phyloP scores from a whole-genome alignment of 1,140 invertebrate genomes.

The Dufourea novaeangliae region DNA sequence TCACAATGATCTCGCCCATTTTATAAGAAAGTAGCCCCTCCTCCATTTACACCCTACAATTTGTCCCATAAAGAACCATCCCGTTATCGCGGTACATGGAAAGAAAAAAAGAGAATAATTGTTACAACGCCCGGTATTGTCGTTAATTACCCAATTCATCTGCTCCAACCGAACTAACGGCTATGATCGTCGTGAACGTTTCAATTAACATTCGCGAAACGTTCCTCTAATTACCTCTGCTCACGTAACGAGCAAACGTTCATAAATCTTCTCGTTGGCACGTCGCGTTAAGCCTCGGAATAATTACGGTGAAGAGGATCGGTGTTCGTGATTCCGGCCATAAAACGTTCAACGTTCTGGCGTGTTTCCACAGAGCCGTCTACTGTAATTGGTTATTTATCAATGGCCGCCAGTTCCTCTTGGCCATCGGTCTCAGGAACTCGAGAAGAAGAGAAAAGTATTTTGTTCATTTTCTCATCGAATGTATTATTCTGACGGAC shows the following conservation, averaged over 20 bases:
- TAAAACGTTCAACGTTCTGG: neutral
- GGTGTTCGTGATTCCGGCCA: neutral
- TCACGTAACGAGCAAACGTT: neutral
- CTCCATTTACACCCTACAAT: neutral
- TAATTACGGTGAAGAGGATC: neutral
- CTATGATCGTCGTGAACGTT: neutral
- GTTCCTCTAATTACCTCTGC: neutral
- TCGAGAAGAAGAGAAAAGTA: no score
- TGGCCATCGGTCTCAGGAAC: no score
- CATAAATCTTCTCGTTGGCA: neutral
- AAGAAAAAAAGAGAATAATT: neutral
- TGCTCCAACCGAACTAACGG: no score
- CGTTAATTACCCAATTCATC: neutral
- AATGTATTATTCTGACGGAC: no score
- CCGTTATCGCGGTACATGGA: neutral
- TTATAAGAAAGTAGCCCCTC: no score
- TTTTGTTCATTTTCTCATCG: no score
- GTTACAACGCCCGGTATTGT: neutral
- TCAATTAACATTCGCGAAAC: slow-evolving; percentile 4
- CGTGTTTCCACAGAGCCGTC: neutral
- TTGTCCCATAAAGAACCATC: neutral
- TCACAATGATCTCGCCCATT: neutral
- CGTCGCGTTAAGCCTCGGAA: neutral
- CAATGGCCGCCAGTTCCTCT: no score
- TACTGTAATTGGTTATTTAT: neutral